Conservation (phyloP, 2,797 vertebrate genomes). For the Hozukius guyotensis region DNA sequence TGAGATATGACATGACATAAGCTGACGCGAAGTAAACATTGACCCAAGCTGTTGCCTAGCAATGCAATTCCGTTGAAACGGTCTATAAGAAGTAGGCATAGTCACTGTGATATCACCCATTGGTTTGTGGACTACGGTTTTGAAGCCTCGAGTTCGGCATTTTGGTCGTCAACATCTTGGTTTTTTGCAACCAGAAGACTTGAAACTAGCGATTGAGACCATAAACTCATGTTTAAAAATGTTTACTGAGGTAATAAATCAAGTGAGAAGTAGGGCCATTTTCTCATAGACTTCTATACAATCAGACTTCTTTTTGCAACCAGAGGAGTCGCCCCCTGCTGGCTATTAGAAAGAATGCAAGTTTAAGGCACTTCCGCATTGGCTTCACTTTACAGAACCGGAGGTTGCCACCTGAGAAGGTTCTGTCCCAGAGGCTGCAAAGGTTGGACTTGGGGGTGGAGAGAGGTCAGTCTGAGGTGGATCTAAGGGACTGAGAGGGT, state of each 20-base stretch:
- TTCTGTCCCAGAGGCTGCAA: background rate
- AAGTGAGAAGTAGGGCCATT: background rate
- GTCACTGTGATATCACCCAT: background rate
- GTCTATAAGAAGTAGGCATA: background rate
- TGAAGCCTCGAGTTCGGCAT: fast-evolving
- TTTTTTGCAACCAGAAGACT: background rate
- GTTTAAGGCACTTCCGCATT: background rate
- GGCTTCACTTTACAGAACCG: background rate
- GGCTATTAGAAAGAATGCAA: background rate
- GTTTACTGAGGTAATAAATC: background rate
- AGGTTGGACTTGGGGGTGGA: background rate
- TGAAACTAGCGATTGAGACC: background rate
- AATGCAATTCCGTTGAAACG: background rate
- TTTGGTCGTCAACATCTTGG: background rate
- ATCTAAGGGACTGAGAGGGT: background rate
- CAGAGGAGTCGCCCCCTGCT: background rate
- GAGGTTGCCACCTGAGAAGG: background rate
- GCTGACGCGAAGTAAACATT: background rate
- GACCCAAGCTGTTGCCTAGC: background rate
- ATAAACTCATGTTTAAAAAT: background rate
- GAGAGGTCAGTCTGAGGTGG: background rate
- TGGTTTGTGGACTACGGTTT: background rate
- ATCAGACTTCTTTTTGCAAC: too few species aligned
- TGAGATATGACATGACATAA: background rate
- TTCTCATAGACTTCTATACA: too few species aligned